Conservation (phyloP, 2,797 vertebrate species). For the Esox masquinongy region DNA sequence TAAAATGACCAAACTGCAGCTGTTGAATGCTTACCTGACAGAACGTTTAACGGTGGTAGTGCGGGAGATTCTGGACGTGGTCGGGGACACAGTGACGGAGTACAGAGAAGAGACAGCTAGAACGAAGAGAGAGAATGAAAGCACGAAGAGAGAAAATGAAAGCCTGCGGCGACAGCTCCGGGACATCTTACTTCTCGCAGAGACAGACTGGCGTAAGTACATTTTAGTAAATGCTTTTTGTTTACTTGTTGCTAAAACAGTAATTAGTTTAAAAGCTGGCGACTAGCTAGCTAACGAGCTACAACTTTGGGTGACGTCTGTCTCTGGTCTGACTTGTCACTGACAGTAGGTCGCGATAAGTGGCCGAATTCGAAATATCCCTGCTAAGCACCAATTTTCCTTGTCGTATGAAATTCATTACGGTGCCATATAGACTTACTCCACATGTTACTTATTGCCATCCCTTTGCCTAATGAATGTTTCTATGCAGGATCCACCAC, state of each 20-base stretch:
- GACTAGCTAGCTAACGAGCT: not conserved
- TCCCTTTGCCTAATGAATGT: not conserved
- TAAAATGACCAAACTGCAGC: conserved; percentile 72
- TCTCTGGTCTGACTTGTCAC: not conserved
- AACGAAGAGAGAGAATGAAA: conserved; percentile 67
- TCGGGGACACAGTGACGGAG: conserved; percentile 75
- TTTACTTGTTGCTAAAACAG: not conserved
- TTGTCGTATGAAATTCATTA: not conserved
- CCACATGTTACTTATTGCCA: not conserved
- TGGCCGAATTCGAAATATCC: not conserved
- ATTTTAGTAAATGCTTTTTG: not conserved
- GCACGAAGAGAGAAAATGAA: conserved; percentile 70
- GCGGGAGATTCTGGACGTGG: conserved; percentile 74
- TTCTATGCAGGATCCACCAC: conserved; percentile 45
- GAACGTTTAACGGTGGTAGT: conserved; percentile 73
- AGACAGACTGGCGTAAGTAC: conserved; percentile 60
- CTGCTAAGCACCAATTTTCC: not conserved
- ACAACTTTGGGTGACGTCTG: not conserved
- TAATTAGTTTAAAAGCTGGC: not conserved
- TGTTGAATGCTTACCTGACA: conserved; percentile 70
- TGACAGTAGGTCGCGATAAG: not conserved
- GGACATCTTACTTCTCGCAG: conserved; percentile 70
- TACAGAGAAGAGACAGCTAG: conserved; percentile 74
- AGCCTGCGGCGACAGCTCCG: conserved; percentile 72
- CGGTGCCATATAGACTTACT: not conserved